Conservation (phyloP, 2,113 vertebrate genomes). For the Indicator indicator region DNA sequence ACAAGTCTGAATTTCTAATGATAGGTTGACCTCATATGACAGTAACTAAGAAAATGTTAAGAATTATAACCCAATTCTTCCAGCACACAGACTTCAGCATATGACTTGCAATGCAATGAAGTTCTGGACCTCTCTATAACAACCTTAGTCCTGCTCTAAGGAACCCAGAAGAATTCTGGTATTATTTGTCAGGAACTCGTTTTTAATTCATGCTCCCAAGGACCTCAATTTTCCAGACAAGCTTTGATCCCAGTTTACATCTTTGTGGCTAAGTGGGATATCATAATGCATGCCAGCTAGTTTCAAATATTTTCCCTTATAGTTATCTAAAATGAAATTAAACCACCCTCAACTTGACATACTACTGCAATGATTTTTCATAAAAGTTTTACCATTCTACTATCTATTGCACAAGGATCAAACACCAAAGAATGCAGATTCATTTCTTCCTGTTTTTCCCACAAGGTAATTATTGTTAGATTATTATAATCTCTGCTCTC, state of each 20-base stretch:
- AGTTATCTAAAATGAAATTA: slow-evolving; percentile 5
- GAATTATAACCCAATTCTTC: background rate
- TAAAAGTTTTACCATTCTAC: background rate
- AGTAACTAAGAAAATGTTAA: background rate
- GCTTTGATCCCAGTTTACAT: background rate
- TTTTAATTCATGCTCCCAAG: background rate
- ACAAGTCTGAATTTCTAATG: background rate
- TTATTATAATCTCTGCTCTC: background rate
- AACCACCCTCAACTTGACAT: background rate
- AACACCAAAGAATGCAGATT: background rate
- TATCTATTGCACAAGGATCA: background rate
- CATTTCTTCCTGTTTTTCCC: background rate
- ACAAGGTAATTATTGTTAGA: background rate
- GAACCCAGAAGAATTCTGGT: background rate
- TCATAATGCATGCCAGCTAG: background rate
- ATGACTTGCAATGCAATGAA: background rate
- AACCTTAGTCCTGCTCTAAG: background rate
- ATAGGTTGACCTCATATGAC: background rate
- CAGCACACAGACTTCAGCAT: background rate
- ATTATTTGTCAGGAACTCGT: background rate
- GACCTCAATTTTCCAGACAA: background rate
- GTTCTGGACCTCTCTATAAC: background rate
- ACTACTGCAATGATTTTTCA: background rate
- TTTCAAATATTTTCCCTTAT: slow-evolving; percentile 5
- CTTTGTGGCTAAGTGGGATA: background rate